phyloP scores from a whole-genome alignment of 2,797 vertebrate species.

The Enteromius anoplus region DNA sequence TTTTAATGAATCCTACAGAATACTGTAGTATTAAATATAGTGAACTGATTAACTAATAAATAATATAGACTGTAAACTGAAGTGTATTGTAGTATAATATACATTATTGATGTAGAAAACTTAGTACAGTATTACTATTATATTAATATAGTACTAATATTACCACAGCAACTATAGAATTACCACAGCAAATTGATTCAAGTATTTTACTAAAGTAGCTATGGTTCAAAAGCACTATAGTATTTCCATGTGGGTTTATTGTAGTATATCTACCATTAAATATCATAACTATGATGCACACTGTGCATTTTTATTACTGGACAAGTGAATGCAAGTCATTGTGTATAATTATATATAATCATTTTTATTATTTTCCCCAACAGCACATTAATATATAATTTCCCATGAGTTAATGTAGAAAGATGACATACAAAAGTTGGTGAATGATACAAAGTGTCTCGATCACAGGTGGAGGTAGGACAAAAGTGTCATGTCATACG shows the following conservation, averaged over 20 bases:
- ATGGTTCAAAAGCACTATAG: too few relatives aligned
- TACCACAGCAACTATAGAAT: too few relatives aligned
- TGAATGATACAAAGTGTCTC: constrained; percentile 56
- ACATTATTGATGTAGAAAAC: too few relatives aligned
- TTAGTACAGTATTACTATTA: too few relatives aligned
- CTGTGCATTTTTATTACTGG: not conserved
- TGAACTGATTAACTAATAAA: too few relatives aligned
- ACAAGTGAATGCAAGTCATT: not conserved
- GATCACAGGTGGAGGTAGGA: constrained; percentile 88
- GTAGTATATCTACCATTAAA: not conserved
- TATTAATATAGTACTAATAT: too few relatives aligned
- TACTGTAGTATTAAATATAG: too few relatives aligned
- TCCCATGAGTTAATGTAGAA: constrained; percentile 32
- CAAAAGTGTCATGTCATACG: constrained; percentile 83
- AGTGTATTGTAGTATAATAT: too few relatives aligned
- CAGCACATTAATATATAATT: constrained; percentile 48
- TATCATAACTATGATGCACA: not conserved
- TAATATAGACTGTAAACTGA: too few relatives aligned
- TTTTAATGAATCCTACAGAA: too few relatives aligned
- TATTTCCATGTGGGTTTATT: not conserved
- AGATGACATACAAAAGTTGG: constrained; percentile 41
- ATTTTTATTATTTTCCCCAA: constrained; percentile 52
- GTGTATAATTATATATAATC: constrained; percentile 13
- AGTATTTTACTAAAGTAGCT: too few relatives aligned
- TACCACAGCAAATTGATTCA: too few relatives aligned